Evolutionary conservation across 2,797 vertebrate species (phyloP), one percentile per base, ranked within the genome.

Genomic region (Setipinna tenuifilis): DNA sequence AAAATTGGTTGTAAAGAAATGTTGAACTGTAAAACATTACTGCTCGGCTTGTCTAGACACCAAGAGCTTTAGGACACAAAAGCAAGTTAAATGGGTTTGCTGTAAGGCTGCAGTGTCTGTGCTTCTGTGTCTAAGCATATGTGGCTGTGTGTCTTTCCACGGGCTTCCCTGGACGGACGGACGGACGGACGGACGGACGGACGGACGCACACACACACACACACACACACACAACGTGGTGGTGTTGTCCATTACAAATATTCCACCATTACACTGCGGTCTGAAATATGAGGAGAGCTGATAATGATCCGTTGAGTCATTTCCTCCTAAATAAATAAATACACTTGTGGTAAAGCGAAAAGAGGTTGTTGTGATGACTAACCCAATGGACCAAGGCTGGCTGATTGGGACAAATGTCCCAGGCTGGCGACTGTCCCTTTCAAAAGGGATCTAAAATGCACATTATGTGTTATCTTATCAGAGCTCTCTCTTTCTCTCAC

Each of bases 241-340:
- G 6, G 3, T 35, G 28, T 19, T 75, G 71, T 78, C 71, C 71
- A 78, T 19, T 10, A 44, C 44, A 78, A 44, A 41, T 44, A 78
- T 78, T 78, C 71, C 71, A 57, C 50, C 50, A 83, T 58, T 78
- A 41, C 31, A 44, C 19, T 78, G 71, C 35, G 71, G 71, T 78
- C 71, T 78, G 71, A 78, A 78, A 78, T 78, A 78, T 78, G 35
- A 78, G 71, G 35, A 78, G 71, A 44, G 35, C 17, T 44, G 71
- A 78, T 78, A 78, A 41, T 41, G 31, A 78, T 78, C 17, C 71
- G 17, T 78, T 41, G 35, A 78, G 71, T 78, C 71, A 78, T 41
- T 41, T 75, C 31, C 71, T 78, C 71, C 71, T 78, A 78, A 78
- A 78, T 78, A 78, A 78, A 78, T 78, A 41, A 78, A 41, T 41